phyloP scores from a whole-genome alignment of 2,797 vertebrate genomes.

The Podargus strigoides region DNA sequence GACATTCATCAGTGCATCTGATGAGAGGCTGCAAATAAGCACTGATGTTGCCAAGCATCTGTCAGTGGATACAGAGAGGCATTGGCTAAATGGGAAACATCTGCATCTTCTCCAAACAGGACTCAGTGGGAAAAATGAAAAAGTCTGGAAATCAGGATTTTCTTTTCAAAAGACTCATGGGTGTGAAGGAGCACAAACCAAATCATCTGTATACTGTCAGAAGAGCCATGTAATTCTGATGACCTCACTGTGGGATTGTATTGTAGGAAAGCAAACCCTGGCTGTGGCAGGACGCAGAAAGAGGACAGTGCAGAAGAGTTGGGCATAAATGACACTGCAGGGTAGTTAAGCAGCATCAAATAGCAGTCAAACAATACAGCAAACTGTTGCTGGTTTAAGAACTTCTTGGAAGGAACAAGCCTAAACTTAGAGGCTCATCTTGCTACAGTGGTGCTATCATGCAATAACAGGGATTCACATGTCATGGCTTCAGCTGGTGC shows the following conservation, averaged over 20 bases:
- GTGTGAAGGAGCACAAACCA: not conserved
- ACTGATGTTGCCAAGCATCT: not conserved
- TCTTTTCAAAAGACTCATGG: not conserved
- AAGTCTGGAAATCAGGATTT: not conserved
- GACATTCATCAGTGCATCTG: not conserved
- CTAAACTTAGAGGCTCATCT: not conserved
- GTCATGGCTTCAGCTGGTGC: not conserved
- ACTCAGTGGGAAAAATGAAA: not conserved
- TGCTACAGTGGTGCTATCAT: not conserved
- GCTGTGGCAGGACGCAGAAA: not conserved
- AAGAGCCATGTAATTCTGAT: not conserved
- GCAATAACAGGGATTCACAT: not conserved
- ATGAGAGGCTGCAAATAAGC: constrained; percentile 14
- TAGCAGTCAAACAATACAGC: not conserved
- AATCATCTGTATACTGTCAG: not conserved
- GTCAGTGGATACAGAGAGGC: not conserved
- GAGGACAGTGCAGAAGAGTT: not conserved
- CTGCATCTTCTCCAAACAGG: not conserved
- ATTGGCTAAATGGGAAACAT: constrained; percentile 9
- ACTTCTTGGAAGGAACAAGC: not conserved
- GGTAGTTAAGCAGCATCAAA: not conserved
- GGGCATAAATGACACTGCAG: not conserved
- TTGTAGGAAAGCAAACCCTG: not conserved
- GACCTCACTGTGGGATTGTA: not conserved
- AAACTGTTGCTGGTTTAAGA: not conserved